These are phyloP conservation scores for Cyrtorhinus lividipennis DNA, from an alignment of 1,140 invertebrate species.

Conservation along the genomic window DNA sequence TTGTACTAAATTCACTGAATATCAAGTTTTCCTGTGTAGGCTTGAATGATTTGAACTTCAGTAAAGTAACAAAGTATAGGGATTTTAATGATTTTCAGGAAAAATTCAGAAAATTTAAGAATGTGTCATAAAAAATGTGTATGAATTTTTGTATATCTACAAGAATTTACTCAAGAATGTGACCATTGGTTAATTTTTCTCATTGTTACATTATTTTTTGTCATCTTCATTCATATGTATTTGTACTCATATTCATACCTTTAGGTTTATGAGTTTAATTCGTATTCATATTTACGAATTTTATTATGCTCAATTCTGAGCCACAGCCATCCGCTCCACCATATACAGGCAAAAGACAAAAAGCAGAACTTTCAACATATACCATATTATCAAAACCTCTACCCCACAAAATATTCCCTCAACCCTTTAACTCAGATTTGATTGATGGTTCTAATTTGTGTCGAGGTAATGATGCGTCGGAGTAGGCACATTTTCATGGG, in stretches of 20 bases:
- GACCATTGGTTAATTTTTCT: background rate
- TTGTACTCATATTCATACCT: too few relatives aligned
- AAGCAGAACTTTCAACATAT: too few relatives aligned
- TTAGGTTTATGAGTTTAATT: too few relatives aligned
- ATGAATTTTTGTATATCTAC: background rate
- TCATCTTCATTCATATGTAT: too few relatives aligned
- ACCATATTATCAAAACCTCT: background rate
- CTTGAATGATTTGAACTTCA: too few relatives aligned
- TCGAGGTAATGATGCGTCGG: background rate
- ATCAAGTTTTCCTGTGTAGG: background rate
- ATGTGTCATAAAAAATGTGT: background rate
- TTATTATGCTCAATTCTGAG: background rate
- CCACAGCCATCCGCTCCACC: background rate
- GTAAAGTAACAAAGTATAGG: too few relatives aligned
- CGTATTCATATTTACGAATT: background rate
- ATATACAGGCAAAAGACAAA: too few relatives aligned
- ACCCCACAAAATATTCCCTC: background rate
- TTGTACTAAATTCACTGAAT: too few relatives aligned
- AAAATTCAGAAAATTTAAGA: background rate
- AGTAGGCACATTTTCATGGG: background rate
- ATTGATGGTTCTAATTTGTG: background rate
- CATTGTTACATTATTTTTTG: too few relatives aligned
- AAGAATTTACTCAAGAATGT: background rate
- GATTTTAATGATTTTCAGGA: background rate
- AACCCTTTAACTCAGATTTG: background rate